Evolutionary conservation across 2,888 invertebrate species (phyloP), one percentile per base, ranked within the genome.

Genomic region (Melanophora roralis): DNA sequence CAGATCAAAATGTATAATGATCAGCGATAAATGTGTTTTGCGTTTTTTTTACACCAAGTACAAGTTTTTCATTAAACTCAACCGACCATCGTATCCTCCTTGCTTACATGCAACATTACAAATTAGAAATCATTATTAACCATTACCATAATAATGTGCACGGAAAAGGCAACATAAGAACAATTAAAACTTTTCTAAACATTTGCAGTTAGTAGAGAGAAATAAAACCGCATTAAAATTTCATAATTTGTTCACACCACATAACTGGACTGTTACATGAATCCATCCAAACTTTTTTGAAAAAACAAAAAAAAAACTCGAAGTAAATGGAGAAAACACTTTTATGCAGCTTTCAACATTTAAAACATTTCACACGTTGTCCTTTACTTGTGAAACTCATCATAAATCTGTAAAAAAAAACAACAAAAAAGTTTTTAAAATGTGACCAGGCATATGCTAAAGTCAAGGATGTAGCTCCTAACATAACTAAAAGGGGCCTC

Each of bases 241-340:
- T 77, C 69, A 77, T 77, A 71, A 71, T 71, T 71, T 77, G 45
- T 71, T 71, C 76, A 77, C 76, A 77, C 76, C 64, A 64, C 69
- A 71, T 51, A 57, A 71, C 76, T 57, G 64, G 49, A 59, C 69
- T 34, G 36, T 76, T 64, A 65, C 64, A 71, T 77, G 49, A 77
- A 71, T 64, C 51, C 76, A 77, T 65, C n/a, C 57, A 65, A 77
- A 71, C 67, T 57, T 49, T 14, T 11, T 19, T 36, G 19, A 8
- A 9, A 27, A 32, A 27, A 16, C 14, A 23, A 21, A 19, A 38
- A 21, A 36, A 21, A 57, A 27, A 27, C 27, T 27, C 38, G 8
- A 55, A 55, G n/a, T n/a, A n/a, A 5, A 27, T 6, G 27, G 3
- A 27, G 27, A 5, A 55, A 55, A 4, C 4, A 57, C 19, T 49